Evolutionary conservation across 2,888 invertebrate species (phyloP), one percentile per base, ranked within the genome.

Genomic region (Acronicta psi): DNA sequence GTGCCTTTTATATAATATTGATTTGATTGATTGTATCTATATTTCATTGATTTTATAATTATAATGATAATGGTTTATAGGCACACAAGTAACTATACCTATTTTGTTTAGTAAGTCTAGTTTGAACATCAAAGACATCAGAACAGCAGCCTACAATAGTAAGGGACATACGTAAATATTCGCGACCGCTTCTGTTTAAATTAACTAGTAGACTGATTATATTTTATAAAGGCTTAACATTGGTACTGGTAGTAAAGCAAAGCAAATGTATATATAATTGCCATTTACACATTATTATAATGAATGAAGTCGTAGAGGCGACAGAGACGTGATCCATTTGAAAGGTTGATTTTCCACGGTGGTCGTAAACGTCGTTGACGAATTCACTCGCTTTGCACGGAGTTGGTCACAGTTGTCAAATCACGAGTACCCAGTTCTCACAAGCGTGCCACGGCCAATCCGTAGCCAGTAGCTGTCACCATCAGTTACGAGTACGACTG

Each of bases 271-370:
- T 53, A 60, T 43, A 53, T 61, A 71, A 52, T 47, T 53, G 52
- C 53, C 55, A 59, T 59, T 65, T 49, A 50, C 70, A 69, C 37
- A 43, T 73, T 59, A 70, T 46, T 61, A 47, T 59, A 71, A 72
- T 75, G 54, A 67, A 59, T 64, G 62, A 53, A 40, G 47, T 18
- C 13, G 55, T 25, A 52, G 43, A 60, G 50, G 25, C 42, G 53
- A 53, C 61, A 45, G 50, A 34, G 56, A 44, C 79, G 77, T 78
- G 80, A 75, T 75, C 51, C 45, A 57, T 53, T 55, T 77, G 56
- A 83, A 78, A 62, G 68, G 58, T 31, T 41, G 44, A 84, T 85
- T 85, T 65, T 82, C 57, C 61, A 79, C 77, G 80, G 73, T 49
- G 50, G 38, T 60, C 49, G 54, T 54, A 43, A 58, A 45, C 53